Evolutionary conservation across 2,113 vertebrate genomes (phyloP).

Genomic region (Notarius lentiginosus): DNA sequence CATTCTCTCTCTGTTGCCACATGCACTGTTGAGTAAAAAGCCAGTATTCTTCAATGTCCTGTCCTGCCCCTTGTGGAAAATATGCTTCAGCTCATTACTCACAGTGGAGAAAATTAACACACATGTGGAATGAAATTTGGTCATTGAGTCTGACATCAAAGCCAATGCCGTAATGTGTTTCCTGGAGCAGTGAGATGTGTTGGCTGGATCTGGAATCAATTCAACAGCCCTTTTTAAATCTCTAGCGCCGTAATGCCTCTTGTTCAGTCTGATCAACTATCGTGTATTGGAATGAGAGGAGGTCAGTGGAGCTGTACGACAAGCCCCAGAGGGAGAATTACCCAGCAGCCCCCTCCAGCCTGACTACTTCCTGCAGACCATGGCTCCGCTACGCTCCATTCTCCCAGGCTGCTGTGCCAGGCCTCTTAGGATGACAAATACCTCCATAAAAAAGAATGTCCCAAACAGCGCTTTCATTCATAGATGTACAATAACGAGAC

Average conservation of each 20-base stretch:
- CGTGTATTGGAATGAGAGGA: slow-evolving; percentile 33
- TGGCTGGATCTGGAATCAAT: slow-evolving; percentile 28
- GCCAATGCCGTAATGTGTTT: slow-evolving; percentile 21
- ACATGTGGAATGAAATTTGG: slow-evolving; percentile 31
- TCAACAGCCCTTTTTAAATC: slow-evolving; percentile 17
- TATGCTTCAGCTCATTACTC: slow-evolving; percentile 3
- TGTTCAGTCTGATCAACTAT: slow-evolving; percentile 37
- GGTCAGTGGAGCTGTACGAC: slow-evolving; percentile 46
- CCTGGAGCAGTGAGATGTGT: slow-evolving; percentile 26
- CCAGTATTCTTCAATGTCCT: background rate
- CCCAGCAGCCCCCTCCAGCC: slow-evolving; percentile 49
- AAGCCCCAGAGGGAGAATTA: slow-evolving; percentile 51
- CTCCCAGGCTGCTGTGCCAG: slow-evolving; percentile 45
- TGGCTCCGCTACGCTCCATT: slow-evolving; percentile 37
- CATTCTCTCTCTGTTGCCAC: background rate
- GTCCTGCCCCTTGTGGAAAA: slow-evolving; percentile 30
- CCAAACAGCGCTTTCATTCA: slow-evolving; percentile 49
- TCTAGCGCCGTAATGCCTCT: slow-evolving; percentile 8
- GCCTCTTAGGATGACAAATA: slow-evolving; percentile 49
- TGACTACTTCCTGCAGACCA: slow-evolving; percentile 50
- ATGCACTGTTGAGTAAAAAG: slow-evolving; percentile 10
- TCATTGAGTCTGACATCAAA: slow-evolving; percentile 23
- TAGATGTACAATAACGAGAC: slow-evolving; percentile 46
- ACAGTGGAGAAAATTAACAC: slow-evolving; percentile 32
- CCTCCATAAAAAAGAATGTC: slow-evolving; percentile 46